A percentile compares a stretch with the other conserved stretches of the same genome.
Conservation (phyloP, 1,140 invertebrate genomes). For the Bombus balteatus region DNA sequence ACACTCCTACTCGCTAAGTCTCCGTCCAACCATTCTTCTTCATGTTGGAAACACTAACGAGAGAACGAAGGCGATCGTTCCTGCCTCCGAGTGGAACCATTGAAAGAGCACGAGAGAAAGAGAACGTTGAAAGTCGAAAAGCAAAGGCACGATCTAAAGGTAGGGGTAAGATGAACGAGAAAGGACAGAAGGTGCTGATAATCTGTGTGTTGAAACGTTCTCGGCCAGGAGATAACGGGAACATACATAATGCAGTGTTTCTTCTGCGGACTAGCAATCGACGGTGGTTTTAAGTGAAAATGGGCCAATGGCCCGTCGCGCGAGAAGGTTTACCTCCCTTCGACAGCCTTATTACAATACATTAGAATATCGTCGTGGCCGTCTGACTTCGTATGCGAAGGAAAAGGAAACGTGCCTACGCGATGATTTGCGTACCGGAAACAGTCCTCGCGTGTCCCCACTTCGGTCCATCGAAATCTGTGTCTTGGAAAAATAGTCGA, state of each 20-base stretch:
- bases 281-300: conserved; percentile 66
- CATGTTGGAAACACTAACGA: conserved; percentile 21
- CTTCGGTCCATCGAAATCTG: background rate
- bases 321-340: conserved; percentile 52
- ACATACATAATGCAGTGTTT: conserved; percentile 77
- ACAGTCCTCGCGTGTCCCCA: conserved; percentile 7
- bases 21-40: conserved; percentile 42
- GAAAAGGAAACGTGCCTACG: conserved; percentile 2
- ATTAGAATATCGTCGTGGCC: conserved; percentile 66
- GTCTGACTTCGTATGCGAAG: conserved; percentile 22
- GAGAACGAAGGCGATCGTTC: conserved; percentile 3
- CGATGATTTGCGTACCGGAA: conserved; percentile 26
- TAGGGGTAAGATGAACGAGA: conserved; percentile 1
- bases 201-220: conserved; percentile 72
- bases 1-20: conserved; percentile 56
- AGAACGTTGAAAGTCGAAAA: background rate
- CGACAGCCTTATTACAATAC: conserved; percentile 67
- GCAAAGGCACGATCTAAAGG: background rate
- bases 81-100: background rate
- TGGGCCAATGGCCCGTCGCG: conserved; percentile 65
- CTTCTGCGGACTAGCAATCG: conserved; percentile 69
- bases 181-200: conserved; percentile 63
- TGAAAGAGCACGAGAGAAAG: background rate
- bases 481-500: background rate
- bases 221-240: conserved; percentile 68